Percentiles rank a stretch among this genome's conserved stretches.
phyloP scores from a whole-genome alignment of 1,140 invertebrate species.

The Phenacoccus solenopsis region DNA sequence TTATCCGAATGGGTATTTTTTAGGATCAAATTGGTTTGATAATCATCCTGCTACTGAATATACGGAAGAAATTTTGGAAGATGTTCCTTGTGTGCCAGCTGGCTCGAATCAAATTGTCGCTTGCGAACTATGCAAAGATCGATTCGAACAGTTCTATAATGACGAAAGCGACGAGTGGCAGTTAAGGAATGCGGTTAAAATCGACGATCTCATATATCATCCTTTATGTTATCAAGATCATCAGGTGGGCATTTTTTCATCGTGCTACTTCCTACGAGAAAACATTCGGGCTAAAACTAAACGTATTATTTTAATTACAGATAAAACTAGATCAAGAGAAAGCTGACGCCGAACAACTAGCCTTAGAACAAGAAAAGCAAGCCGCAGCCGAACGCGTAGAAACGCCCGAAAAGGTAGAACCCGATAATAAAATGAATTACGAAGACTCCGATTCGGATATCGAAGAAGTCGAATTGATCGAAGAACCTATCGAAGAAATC shows the following conservation, averaged over 20 bases:
- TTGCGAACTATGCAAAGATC: conserved; percentile 81
- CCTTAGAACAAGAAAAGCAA: conserved; percentile 17
- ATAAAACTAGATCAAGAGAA: conserved; percentile 22
- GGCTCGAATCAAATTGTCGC: conserved; percentile 41
- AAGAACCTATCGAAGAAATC: conserved; percentile 29
- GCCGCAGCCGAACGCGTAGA: conserved; percentile 14
- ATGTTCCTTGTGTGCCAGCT: conserved; percentile 45
- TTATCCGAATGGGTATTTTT: conserved; percentile 20
- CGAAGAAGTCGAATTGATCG: background rate
- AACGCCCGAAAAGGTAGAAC: conserved; percentile 20
- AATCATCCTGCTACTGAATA: conserved; percentile 40
- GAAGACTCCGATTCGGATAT: conserved; percentile 7
- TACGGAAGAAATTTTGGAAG: conserved; percentile 36
- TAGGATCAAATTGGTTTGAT: conserved; percentile 82
- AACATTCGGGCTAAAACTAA: too few relatives aligned
- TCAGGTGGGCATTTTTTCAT: conserved; percentile 45
- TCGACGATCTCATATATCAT: conserved; percentile 73
- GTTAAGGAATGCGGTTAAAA: conserved; percentile 62
- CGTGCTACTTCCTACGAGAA: too few relatives aligned
- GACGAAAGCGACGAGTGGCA: conserved; percentile 96
- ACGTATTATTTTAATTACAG: background rate
- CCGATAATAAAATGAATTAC: conserved; percentile 1
- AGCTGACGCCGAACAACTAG: conserved; percentile 22
- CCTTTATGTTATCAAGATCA: conserved; percentile 82
- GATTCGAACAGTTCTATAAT: conserved; percentile 86